phyloP scores from a whole-genome alignment of 2,113 vertebrate genomes.

The Pachycephala philippinensis region DNA sequence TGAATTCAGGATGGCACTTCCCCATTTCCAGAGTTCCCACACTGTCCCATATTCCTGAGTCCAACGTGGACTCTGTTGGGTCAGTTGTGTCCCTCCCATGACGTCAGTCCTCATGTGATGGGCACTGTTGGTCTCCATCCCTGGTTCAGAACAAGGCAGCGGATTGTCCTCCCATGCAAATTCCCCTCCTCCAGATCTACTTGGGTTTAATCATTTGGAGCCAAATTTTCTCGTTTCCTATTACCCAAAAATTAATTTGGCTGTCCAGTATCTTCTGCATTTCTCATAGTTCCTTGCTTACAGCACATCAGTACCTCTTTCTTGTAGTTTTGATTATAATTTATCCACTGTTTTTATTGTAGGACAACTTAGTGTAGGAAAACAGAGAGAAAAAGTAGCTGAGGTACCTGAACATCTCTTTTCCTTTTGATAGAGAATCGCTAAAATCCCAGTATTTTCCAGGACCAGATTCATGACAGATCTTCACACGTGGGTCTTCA shows the following conservation, averaged over 20 bases:
- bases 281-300: neutral
- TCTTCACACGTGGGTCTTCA: neutral
- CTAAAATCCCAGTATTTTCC: neutral
- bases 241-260: neutral
- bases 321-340: neutral
- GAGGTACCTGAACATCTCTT: neutral
- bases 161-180: neutral
- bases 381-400: neutral
- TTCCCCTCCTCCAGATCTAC: neutral
- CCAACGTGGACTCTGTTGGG: neutral
- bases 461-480: neutral
- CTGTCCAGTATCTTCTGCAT: neutral
- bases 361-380: neutral
- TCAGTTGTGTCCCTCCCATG: neutral
- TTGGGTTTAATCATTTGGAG: neutral
- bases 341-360: neutral
- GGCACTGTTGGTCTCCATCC: neutral
- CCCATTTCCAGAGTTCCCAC: neutral
- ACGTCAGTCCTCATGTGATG: neutral
- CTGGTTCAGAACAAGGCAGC: neutral
- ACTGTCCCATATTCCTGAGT: neutral
- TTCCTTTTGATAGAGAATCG: neutral
- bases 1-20: neutral
- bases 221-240: neutral
- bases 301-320: rapidly evolving